These are phyloP conservation scores for Peromyscus eremicus DNA, from an alignment of 2,797 vertebrate genomes.

Conservation along the genomic window DNA sequence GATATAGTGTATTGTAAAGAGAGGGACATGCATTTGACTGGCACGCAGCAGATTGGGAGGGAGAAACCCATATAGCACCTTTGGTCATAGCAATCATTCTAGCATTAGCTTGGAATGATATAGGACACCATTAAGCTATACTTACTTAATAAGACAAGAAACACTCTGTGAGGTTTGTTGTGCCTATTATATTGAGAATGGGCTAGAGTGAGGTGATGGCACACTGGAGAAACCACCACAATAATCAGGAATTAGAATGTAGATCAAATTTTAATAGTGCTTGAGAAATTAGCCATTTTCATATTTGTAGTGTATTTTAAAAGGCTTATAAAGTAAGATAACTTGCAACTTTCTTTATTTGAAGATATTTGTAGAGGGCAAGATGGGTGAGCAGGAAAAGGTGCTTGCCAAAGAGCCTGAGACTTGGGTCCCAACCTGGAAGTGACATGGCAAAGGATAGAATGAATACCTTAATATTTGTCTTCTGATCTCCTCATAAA, in stretches of 20 bases:
- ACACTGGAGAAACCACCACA: not conserved
- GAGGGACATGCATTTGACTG: not conserved
- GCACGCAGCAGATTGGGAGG: not conserved
- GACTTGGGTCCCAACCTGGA: not conserved
- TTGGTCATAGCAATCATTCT: not conserved
- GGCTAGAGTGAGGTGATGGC: fast-evolving
- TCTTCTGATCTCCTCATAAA: not conserved
- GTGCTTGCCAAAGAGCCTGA: not conserved
- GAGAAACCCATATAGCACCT: fast-evolving
- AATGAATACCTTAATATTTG: not conserved
- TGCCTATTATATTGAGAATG: not conserved
- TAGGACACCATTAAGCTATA: not conserved
- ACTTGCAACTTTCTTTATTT: not conserved
- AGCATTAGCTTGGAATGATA: not conserved
- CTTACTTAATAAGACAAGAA: not conserved
- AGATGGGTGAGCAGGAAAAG: not conserved
- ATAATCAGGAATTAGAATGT: not conserved
- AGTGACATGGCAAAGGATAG: not conserved
- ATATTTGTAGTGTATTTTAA: not conserved
- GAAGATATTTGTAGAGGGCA: not conserved
- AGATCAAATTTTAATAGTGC: not conserved
- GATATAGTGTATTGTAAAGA: too few relatives aligned
- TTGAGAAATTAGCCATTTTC: not conserved
- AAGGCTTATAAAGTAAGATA: not conserved
- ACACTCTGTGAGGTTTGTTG: not conserved